Conservation (phyloP, 2,888 invertebrate species). For the Pyrgus malvae region DNA sequence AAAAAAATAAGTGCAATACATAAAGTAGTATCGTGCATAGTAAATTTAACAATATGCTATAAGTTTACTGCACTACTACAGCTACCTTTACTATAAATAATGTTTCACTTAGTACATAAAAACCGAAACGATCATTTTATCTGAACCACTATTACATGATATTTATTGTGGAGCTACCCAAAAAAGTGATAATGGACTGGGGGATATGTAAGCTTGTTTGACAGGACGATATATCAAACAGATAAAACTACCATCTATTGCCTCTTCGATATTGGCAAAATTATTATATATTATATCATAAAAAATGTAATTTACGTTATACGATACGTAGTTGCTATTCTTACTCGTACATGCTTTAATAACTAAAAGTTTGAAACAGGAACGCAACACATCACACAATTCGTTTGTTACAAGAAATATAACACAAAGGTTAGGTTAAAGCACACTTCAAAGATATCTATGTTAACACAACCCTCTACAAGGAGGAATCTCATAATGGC, state of each 20-base stretch:
- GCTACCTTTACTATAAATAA: background rate
- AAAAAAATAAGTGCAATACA: constrained; percentile 42
- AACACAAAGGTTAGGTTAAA: constrained; percentile 2
- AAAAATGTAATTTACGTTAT: no score
- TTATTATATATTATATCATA: constrained; percentile 47
- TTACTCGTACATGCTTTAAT: no score
- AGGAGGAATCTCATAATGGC: background rate
- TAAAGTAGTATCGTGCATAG: constrained; percentile 28
- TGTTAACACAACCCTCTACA: background rate
- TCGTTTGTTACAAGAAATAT: constrained; percentile 5
- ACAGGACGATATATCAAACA: constrained; percentile 63
- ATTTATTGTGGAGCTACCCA: constrained; percentile 58
- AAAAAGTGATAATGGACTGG: constrained; percentile 54
- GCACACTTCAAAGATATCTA: background rate
- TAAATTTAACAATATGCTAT: constrained; percentile 28
- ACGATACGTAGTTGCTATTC: no score
- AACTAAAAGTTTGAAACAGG: no score
- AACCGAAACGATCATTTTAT: constrained; percentile 61
- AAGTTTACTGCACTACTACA: background rate
- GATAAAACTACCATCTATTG: constrained; percentile 50
- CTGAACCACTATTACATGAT: constrained; percentile 61
- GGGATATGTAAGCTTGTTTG: constrained; percentile 60
- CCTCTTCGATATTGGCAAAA: constrained; percentile 53
- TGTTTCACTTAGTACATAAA: constrained; percentile 25
- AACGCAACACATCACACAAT: background rate